Evolutionary conservation across 1,140 invertebrate genomes (phyloP).

Genomic region (Acyrthosiphon pisum): DNA sequence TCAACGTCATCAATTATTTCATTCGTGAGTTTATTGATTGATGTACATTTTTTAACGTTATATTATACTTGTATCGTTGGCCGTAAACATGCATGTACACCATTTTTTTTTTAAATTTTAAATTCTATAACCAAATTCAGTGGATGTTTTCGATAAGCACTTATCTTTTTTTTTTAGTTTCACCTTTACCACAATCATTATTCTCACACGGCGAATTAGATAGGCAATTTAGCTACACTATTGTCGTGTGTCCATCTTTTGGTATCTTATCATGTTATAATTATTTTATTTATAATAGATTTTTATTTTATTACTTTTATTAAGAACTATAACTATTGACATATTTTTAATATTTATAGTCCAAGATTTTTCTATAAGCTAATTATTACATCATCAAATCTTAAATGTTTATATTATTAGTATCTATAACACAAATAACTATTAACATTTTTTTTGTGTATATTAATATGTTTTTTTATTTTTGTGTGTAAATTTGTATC

Average conservation of each 20-base stretch:
- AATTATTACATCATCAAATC: neutral
- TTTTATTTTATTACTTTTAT: neutral
- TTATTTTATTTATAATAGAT: neutral
- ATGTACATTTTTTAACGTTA: no score
- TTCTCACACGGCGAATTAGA: neutral
- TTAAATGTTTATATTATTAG: neutral
- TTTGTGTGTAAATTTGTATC: neutral
- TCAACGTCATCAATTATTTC: no score
- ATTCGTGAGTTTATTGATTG: no score
- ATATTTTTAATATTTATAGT: neutral
- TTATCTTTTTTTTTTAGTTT: neutral
- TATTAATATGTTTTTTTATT: neutral
- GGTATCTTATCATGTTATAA: neutral
- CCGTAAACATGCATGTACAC: no score
- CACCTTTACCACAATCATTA: neutral
- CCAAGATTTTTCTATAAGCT: neutral
- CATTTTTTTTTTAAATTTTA: no score
- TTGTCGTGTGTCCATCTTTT: neutral
- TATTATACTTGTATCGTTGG: no score
- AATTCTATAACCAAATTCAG: no score
- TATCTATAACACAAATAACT: neutral
- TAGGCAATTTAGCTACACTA: conserved; percentile 8
- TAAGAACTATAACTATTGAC: neutral
- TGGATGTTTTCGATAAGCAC: no score
- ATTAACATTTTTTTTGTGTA: neutral